Evolutionary conservation across 2,797 vertebrate genomes (phyloP).

Genomic region (Malacoctenus gilli): DNA sequence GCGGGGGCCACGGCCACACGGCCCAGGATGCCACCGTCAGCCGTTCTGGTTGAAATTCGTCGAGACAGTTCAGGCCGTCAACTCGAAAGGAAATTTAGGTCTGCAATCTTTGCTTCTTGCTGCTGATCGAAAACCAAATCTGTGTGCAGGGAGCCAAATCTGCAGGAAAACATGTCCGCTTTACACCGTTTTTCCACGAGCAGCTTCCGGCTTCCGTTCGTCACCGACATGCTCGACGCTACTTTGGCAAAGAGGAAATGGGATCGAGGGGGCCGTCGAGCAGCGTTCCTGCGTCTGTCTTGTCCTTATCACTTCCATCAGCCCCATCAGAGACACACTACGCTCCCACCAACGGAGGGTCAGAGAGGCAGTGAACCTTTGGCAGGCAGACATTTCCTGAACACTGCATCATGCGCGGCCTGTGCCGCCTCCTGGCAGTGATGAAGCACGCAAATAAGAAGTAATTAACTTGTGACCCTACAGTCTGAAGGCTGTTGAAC

Average conservation of each 20-base stretch:
- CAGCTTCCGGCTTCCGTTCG: slow-evolving; percentile 69
- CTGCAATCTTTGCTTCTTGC: no score
- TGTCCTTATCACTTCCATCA: slow-evolving; percentile 71
- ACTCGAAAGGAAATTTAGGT: slow-evolving; percentile 8
- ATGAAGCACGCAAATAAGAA: slow-evolving; percentile 44
- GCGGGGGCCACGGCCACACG: slow-evolving; percentile 21
- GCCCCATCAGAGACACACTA: slow-evolving; percentile 75
- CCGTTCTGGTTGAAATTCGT: slow-evolving; percentile 1
- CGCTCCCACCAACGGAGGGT: slow-evolving; percentile 66
- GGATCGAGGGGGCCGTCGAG: slow-evolving; percentile 64
- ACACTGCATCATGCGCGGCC: slow-evolving; percentile 55
- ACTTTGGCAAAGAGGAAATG: slow-evolving; percentile 73
- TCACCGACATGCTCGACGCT: slow-evolving; percentile 78
- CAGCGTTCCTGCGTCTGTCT: slow-evolving; percentile 53
- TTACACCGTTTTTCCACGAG: no score
- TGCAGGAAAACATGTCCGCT: no score
- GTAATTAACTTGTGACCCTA: slow-evolving; percentile 19
- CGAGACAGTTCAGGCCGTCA: background rate
- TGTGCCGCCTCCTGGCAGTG: slow-evolving; percentile 21
- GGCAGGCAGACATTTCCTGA: slow-evolving; percentile 67
- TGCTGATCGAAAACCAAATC: no score
- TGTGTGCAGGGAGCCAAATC: no score
- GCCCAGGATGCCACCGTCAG: slow-evolving; percentile 15
- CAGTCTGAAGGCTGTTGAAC: slow-evolving; percentile 20
- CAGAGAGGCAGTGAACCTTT: slow-evolving; percentile 64